phyloP scores from a whole-genome alignment of 2,888 invertebrate genomes.

The Salpingus planirostris region DNA sequence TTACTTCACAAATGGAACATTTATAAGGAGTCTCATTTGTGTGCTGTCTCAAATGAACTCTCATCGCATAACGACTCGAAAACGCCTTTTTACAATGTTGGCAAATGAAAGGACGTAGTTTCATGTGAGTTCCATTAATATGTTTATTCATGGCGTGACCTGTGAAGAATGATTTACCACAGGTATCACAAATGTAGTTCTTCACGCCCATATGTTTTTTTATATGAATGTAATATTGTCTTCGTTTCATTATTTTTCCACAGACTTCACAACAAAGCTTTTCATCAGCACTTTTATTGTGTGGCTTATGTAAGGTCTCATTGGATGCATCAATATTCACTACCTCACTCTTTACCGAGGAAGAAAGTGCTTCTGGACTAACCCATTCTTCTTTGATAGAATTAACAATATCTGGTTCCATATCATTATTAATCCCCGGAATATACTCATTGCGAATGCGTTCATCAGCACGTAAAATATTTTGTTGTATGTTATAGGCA shows the following conservation, averaged over 20 bases:
- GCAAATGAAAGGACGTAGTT: slow-evolving; percentile 26
- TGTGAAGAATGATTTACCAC: slow-evolving; percentile 27
- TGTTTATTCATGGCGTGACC: slow-evolving; percentile 23
- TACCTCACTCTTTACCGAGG: not conserved
- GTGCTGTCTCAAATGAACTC: slow-evolving; percentile 29
- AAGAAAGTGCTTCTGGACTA: not conserved
- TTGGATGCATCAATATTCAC: too few species aligned
- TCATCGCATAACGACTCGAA: slow-evolving; percentile 25
- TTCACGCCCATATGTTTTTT: slow-evolving; percentile 16
- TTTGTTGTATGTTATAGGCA: slow-evolving; percentile 24
- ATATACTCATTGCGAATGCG: slow-evolving; percentile 11
- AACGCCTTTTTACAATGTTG: slow-evolving; percentile 27
- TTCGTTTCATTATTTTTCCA: slow-evolving; percentile 12
- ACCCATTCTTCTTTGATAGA: not conserved
- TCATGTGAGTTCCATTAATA: slow-evolving; percentile 28
- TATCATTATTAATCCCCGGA: slow-evolving; percentile 3
- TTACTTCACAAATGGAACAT: slow-evolving; percentile 26
- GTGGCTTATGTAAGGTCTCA: slow-evolving; percentile 14
- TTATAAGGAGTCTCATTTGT: slow-evolving; percentile 29
- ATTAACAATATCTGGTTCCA: not conserved
- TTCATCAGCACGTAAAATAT: slow-evolving; percentile 19
- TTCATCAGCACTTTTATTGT: slow-evolving; percentile 28
- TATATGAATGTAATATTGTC: slow-evolving; percentile 17
- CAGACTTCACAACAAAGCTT: slow-evolving; percentile 23
- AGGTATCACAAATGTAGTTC: slow-evolving; percentile 21